Base-by-base conservation (phyloP, 2,888 invertebrate genomes). In the Eupeodes luniger region DNA sequence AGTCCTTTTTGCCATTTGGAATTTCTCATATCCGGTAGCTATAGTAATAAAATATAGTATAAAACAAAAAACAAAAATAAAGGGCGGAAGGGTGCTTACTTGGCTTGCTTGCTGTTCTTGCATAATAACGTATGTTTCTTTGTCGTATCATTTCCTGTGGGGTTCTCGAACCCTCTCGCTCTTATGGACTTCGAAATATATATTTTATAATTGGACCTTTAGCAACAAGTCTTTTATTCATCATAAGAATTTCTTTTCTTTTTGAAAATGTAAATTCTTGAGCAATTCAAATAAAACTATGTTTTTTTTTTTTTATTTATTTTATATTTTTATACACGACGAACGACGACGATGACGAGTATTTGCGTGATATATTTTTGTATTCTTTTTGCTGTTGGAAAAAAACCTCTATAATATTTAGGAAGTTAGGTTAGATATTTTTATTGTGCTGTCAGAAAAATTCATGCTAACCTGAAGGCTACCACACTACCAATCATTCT, bases 161-260 rank as follows among this genome's bases (percentile, higher is more conserved):
- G 57, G 11, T 34, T 55, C 62, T 14, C 11, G 34, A 34, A 6
- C 36, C 16, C n/a, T 62, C 16, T 12, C 66, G 34, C 19, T 14
- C 7, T 12, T 40, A 16, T 5, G 2, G 49, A 44, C 70, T 44
- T 82, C 12, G 57, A 5, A 27, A 59, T 70, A 55, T 64, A 34
- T 11, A 47, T 78, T 40, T 53, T 62, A 79, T 83, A 80, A 80
- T 83, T 84, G 72, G 77, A 61, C 55, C 61, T 57, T 40, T 77
- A 87, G 87, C 87, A 87, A 87, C 87, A 87, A 84, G 87, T 87
- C 51, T 62, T 16, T 10, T 16, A n/a, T 40, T 9, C 40, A 40
- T 40, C 40, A 40, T 19, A 47, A 61, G 66, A 36, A 19, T n/a
- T 64, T 67, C 36, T n/a, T n/a, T 12, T 9, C 14, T 27, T 47